Conservation (phyloP, 2,888 invertebrate species). For the Alloplasta piceator region DNA sequence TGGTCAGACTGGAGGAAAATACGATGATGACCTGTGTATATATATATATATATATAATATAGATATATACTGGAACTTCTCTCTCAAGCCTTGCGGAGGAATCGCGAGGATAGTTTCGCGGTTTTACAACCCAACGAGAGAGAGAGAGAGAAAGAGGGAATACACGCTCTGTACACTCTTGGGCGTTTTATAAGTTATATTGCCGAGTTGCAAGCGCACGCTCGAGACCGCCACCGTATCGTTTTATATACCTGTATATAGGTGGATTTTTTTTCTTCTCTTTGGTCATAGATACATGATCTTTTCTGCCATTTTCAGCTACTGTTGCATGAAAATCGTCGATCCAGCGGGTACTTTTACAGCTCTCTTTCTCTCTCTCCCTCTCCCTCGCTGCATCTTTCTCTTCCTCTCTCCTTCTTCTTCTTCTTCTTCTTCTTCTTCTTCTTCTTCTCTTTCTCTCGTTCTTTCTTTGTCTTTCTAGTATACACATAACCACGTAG, state of each 20-base stretch:
- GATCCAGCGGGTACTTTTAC: conserved; percentile 38
- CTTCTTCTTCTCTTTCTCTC: background rate
- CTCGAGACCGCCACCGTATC: conserved; percentile 52
- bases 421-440: background rate
- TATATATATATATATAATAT: background rate
- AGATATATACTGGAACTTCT: background rate
- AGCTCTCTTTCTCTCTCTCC: conserved; percentile 13
- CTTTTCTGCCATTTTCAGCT: conserved; percentile 73
- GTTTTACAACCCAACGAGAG: conserved; percentile 67
- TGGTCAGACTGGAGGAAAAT: conserved; percentile 28
- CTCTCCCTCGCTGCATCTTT: background rate
- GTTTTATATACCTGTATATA: background rate
- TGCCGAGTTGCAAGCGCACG: conserved; percentile 28
- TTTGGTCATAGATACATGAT: background rate
- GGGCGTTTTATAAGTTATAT: conserved; percentile 19
- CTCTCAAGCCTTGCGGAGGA: conserved; percentile 37
- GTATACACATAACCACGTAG: conserved; percentile 69
- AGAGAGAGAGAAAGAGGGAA: background rate
- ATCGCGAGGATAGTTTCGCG: conserved; percentile 66
- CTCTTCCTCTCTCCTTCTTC: background rate
- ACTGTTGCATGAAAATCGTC: conserved; percentile 77
- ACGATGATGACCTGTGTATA: conserved; percentile 14
- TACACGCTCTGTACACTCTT: conserved; percentile 2
- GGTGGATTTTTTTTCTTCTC: background rate
- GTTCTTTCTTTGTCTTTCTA: background rate